Evolutionary conservation across 2,113 vertebrate species (phyloP).

Genomic region (Pyrgilauda ruficollis): DNA sequence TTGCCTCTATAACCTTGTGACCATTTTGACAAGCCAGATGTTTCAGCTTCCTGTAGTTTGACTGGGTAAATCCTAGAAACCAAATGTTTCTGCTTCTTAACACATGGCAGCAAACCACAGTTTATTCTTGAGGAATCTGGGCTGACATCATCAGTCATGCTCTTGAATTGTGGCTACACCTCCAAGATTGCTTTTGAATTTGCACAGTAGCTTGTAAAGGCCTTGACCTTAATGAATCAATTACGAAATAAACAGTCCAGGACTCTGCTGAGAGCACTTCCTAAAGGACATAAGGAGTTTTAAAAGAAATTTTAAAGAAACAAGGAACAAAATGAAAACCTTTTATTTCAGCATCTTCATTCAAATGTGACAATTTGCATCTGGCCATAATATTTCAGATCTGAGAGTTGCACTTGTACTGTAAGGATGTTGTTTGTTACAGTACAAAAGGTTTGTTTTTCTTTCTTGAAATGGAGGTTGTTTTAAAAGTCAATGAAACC

Average conservation of each 20-base stretch:
- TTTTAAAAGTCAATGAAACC: slow-evolving; percentile 29
- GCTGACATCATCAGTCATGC: not conserved
- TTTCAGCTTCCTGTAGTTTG: not conserved
- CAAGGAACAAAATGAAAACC: not conserved
- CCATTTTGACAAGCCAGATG: not conserved
- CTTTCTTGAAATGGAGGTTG: not conserved
- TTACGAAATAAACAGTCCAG: not conserved
- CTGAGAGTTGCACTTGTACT: not conserved
- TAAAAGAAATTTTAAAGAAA: not conserved
- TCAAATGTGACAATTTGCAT: not conserved
- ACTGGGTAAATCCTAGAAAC: not conserved
- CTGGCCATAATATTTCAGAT: not conserved
- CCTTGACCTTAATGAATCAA: not conserved
- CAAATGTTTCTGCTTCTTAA: not conserved
- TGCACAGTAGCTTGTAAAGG: not conserved
- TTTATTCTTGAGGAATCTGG: not conserved
- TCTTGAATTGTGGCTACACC: not conserved
- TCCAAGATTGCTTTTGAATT: not conserved
- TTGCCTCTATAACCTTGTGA: not conserved
- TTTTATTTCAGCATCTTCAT: not conserved
- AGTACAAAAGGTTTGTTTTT: not conserved
- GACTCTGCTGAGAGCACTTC: not conserved
- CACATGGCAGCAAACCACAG: not conserved
- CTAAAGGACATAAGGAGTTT: not conserved
- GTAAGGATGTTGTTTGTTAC: not conserved